Conservation (phyloP, 2,113 vertebrate genomes). For the Progne subis region DNA sequence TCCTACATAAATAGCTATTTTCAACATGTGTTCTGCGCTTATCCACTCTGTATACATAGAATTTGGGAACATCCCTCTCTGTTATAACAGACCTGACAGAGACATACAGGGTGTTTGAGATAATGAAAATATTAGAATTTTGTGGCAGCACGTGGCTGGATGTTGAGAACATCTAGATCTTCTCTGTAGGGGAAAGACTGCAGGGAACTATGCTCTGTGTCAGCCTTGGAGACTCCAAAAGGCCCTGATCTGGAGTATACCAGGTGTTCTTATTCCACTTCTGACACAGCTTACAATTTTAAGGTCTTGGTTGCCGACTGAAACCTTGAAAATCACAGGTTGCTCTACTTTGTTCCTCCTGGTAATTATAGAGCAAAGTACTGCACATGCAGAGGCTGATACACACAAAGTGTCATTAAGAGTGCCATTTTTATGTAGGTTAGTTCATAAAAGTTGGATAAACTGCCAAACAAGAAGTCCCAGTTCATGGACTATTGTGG, state of each 20-base stretch:
- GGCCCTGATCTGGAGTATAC: background rate
- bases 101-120: background rate
- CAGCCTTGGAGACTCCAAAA: background rate
- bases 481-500: background rate
- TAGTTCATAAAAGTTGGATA: background rate
- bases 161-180: background rate
- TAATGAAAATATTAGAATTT: background rate
- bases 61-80: background rate
- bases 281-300: background rate
- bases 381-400: background rate
- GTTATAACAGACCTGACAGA: background rate
- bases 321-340: background rate
- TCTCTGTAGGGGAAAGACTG: background rate
- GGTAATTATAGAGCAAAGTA: background rate
- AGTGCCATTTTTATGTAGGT: background rate
- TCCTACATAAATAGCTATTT: background rate
- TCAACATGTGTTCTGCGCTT: accelerated
- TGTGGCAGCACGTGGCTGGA: background rate
- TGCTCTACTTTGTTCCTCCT: background rate
- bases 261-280: background rate
- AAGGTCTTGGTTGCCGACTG: background rate
- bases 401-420: background rate
- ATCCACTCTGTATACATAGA: background rate
- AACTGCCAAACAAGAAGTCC: background rate
- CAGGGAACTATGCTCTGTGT: background rate